phyloP scores from a whole-genome alignment of 2,888 invertebrate genomes.

The Rambutsinella grinnellia region DNA sequence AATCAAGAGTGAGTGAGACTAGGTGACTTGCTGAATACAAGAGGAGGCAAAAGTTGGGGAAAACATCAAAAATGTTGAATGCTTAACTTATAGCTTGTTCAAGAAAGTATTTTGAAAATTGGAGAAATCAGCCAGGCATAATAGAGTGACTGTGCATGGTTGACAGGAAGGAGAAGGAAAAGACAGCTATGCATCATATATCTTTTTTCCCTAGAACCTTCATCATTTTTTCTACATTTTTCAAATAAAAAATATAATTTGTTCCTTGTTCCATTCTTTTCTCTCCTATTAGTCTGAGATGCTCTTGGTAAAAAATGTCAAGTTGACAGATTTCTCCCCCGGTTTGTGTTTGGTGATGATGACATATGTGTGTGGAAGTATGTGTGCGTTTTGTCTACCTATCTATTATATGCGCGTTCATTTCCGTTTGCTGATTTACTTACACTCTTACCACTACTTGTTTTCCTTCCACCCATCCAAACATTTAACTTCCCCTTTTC shows the following conservation, averaged over 20 bases:
- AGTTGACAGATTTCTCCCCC: slow-evolving; percentile 17
- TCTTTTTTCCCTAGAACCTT: not conserved
- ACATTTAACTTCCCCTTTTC: not conserved
- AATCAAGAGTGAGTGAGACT: not conserved
- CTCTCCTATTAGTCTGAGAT: not conserved
- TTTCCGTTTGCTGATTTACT: not conserved
- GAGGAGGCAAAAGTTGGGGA: too few species aligned
- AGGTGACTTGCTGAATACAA: not conserved
- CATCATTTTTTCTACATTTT: not conserved
- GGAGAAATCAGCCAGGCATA: slow-evolving; percentile 1
- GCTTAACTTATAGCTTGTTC: too few species aligned
- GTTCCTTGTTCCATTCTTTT: not conserved
- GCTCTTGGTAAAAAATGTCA: slow-evolving; percentile 3
- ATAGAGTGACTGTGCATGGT: not conserved
- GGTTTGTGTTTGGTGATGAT: not conserved
- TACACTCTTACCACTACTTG: not conserved
- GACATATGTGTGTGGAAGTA: not conserved
- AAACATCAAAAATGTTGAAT: too few species aligned
- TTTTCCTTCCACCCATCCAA: not conserved
- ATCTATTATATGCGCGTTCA: not conserved
- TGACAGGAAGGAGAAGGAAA: slow-evolving; percentile 10
- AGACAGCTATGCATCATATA: slow-evolving; percentile 32
- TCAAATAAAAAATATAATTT: slow-evolving; percentile 15
- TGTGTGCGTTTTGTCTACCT: not conserved
- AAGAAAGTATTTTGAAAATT: not conserved